Evolutionary conservation across 2,113 vertebrate genomes (phyloP), one percentile per base, ranked within the genome.

Genomic region (Onychorhynchus coronatus): DNA sequence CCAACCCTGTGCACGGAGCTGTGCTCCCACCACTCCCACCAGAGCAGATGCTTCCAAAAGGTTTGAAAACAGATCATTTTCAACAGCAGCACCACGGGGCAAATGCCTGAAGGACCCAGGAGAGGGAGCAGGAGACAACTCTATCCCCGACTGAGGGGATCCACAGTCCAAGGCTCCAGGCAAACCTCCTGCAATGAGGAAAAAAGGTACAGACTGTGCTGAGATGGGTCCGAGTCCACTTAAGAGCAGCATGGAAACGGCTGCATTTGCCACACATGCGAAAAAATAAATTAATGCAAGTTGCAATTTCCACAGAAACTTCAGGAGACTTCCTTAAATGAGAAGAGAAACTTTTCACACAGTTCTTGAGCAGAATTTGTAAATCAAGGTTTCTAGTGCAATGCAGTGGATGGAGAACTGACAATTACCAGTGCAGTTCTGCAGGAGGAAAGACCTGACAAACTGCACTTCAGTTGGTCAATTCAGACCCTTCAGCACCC

Each of bases 101-200:
- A 95, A 91, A 75, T 11, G 28, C 75, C 13, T 52, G 12, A 55
- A 65, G 12, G 41, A 67, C 79, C 61, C 67, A 3, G 85, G 90
- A 93, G 86, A 93, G 72, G 77, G 94, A 94, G 91, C 91, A 91
- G 28, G 59, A 93, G 83, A 58, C 77, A 78, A 35, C 19, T 68
- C n/a, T 56, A 75, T 66, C 47, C 62, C 68, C 33, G 46, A 31
- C 4, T 2, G 2, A 23, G 82, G 66, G 3, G 0, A 24, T 7
- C 35, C 63, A 17, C 35, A 47, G 72, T 4, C 84, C 11, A 19
- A 3, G 53, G 78, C 66, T 88, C 47, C 53, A 63, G 44, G 73
- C 41, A 80, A 74, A 86, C 50, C 46, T 73, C 77, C 61, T 24
- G 53, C 67, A 81, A 15, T 12, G 37, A 68, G 30, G 16, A 50